A percentile compares a stretch with the other conserved stretches of the same genome.
phyloP scores from a whole-genome alignment of 2,888 invertebrate genomes.

The Pristionchus arcanus region DNA sequence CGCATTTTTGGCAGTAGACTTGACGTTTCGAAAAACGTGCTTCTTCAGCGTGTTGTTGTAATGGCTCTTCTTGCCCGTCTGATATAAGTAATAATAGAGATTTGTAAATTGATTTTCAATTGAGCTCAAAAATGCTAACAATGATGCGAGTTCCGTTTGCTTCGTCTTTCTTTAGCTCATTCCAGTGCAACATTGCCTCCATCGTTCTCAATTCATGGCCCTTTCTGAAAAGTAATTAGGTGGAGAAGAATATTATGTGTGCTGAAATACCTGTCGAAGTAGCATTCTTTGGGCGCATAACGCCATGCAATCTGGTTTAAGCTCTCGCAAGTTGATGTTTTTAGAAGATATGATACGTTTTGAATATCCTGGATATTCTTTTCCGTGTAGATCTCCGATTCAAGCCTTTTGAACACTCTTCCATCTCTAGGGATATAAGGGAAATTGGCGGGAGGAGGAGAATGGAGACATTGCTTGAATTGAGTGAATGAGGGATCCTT shows the following conservation, averaged over 20 bases:
- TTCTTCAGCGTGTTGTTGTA: slow-evolving; percentile 6
- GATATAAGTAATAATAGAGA: neutral
- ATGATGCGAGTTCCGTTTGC: neutral
- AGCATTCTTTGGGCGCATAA: neutral
- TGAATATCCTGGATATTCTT: slow-evolving; percentile 20
- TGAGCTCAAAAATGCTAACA: neutral
- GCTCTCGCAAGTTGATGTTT: neutral
- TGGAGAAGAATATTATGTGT: neutral
- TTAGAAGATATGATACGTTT: neutral
- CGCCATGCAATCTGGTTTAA: neutral
- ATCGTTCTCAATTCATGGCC: neutral
- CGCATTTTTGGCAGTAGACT: neutral
- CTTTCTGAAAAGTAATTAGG: neutral
- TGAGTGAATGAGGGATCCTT: neutral
- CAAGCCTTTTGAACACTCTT: neutral
- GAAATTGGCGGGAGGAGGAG: neutral
- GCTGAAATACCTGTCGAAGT: slow-evolving; percentile 1
- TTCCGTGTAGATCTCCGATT: neutral
- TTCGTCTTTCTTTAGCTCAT: slow-evolving; percentile 6
- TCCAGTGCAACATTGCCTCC: neutral
- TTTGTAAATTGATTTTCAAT: neutral
- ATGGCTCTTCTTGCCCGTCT: neutral
- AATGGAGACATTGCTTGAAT: slow-evolving; percentile 8
- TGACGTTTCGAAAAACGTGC: neutral
- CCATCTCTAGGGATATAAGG: neutral